Evolutionary conservation across 2,113 vertebrate species (phyloP), one percentile per base, ranked within the genome.

Genomic region (Xiphias gladius): DNA sequence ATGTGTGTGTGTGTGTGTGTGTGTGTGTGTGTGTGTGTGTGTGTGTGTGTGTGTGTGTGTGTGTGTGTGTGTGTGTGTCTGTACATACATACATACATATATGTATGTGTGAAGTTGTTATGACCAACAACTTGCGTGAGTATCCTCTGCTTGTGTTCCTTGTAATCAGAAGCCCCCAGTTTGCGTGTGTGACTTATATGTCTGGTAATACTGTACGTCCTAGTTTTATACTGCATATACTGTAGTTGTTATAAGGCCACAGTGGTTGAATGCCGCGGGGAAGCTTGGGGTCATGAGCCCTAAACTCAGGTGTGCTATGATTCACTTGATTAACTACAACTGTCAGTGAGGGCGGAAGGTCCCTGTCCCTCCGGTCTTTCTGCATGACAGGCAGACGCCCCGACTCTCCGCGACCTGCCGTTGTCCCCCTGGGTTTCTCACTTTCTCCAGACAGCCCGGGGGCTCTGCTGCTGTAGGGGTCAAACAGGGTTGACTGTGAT

Each of bases 321-420:
- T 73, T 28, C 30, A 43, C 85, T 88, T 89, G 91, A 93, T 92
- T 93, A 94, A 93, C 76, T 88, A 52, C 82, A 82, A 79, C 91
- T 92, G 91, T 89, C 90, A 88, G 59, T 16, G 35, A 83, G 83
- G 82, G 83, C 22, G 30, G 78, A 84, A 75, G 86, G 86, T 86
- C 70, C 28, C 63, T 43, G 77, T 85, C 80, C 83, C 80, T 85
- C 61, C 71, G 46, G 80, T 79, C 66, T 61, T 79, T 81, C 69
- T 68, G 69, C 80, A 57, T 78, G 87, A 86, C 83, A 92, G 73
- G 76, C 85, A 86, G 88, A 88, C 69, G 26, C 80, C 73, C 68
- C 7, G 50, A 61, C 54, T 82, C 80, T 73, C 16, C 59, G 68
- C 20, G 74, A 89, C 78, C 83, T 68, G 71, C 54, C 48, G 11